Conservation (phyloP, 1,140 invertebrate species). For the Agraylea sexmaculata region DNA sequence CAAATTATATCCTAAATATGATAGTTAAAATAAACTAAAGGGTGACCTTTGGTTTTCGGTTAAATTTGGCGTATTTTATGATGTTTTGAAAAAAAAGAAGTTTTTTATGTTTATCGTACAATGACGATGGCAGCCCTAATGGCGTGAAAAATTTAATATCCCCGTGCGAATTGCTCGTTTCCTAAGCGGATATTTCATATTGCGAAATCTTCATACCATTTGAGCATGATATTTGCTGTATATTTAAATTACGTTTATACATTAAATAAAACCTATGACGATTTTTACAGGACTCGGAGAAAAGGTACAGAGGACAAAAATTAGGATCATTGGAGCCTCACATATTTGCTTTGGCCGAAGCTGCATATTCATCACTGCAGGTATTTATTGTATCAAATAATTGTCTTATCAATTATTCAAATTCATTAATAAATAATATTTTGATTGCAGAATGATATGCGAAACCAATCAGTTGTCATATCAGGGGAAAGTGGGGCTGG, state of each 20-base stretch:
- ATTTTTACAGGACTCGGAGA: slow-evolving; percentile 63
- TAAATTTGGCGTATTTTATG: no score
- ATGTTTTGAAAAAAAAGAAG: no score
- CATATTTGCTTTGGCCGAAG: slow-evolving; percentile 82
- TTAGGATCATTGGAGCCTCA: slow-evolving; percentile 74
- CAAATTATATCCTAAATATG: no score
- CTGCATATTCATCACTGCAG: slow-evolving; percentile 65
- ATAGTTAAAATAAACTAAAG: no score
- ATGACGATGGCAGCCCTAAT: neutral
- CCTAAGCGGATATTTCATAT: neutral
- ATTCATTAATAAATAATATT: neutral
- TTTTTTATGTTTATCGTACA: neutral
- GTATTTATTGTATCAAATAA: slow-evolving; percentile 26
- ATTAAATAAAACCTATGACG: slow-evolving; percentile 1
- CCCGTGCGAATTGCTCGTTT: no score
- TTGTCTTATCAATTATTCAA: slow-evolving; percentile 4
- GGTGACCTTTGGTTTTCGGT: no score
- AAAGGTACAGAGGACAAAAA: slow-evolving; percentile 69
- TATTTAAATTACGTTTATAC: neutral
- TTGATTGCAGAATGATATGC: slow-evolving; percentile 32
- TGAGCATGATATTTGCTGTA: no score
- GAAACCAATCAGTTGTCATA: slow-evolving; percentile 85
- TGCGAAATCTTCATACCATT: no score
- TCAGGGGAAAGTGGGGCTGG: slow-evolving; percentile 96
- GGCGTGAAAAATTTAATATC: no score